Base-by-base conservation (phyloP, 2,888 invertebrate species). In the Meta bourneti region DNA sequence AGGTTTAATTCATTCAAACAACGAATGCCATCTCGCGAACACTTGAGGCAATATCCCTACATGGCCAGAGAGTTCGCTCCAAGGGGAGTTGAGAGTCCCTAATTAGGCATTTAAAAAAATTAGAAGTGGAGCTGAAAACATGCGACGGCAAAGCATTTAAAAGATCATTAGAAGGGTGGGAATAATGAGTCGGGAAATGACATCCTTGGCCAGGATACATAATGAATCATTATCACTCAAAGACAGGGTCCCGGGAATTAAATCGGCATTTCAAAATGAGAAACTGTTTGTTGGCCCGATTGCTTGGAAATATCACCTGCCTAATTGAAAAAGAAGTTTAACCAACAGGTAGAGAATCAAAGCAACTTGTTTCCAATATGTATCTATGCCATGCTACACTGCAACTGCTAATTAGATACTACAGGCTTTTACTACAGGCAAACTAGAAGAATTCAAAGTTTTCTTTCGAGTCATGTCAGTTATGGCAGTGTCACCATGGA, bases 191-290 rank as follows among this genome's bases (percentile, higher is more conserved):
- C n/a, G 77, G 77, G 77, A 86, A 77, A 49, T 51, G 49, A 69
- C 11, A 74, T 71, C 83, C 75, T 75, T 84, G 83, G 75, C 75
- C 61, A 84, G 83, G 52, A 74, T 84, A 75, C 83, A 84, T 84
- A 84, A 84, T 84, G 72, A 84, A 84, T 74, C 83, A 54, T 81
- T 81, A 48, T 69, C 2, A n/a, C 19, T 34, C 16, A 81, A 70
- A 71, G 83, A 75, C 61, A 77, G n/a, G 34, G 34, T 34, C 34
- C 34, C 34, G 34, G 34, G 61, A 8, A 9, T 61, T 16, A 9
- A 61, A 61, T 11, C 16, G 61, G 16, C 61, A 61, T 61, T 61
- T 61, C 61, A 16, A 16, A 61, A 61, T 9, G 11, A 11, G 61
- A 61, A 13, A 11, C 61, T 61, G 11, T 61, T 61, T 61, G 11